A percentile compares a stretch with the other conserved stretches of the same genome.
Conservation (phyloP, 1,140 invertebrate genomes). For the Myzus persicae region DNA sequence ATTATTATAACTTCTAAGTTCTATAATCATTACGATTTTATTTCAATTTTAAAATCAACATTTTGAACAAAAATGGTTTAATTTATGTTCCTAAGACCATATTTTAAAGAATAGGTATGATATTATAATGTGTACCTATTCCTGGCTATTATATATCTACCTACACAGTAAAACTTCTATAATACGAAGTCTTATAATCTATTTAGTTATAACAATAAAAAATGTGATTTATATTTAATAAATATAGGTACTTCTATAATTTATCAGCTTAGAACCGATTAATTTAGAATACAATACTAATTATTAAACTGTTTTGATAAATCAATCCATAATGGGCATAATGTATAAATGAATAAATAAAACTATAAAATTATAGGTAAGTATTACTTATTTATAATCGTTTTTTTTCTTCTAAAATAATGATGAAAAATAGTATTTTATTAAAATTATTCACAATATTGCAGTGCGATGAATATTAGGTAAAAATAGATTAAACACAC, state of each 20-base stretch:
- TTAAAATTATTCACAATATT: not conserved
- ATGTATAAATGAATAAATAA: too few relatives aligned
- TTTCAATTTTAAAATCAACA: not conserved
- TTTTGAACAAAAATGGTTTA: not conserved
- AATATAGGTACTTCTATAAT: not conserved
- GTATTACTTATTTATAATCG: not conserved
- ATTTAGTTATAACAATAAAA: too few relatives aligned
- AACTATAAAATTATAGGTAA: too few relatives aligned
- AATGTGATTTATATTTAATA: not conserved
- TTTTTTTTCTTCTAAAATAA: not conserved
- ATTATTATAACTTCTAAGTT: not conserved
- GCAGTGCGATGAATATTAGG: not conserved
- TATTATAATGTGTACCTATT: too few relatives aligned
- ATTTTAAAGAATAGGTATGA: too few relatives aligned
- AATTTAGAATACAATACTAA: not conserved
- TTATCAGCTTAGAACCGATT: too few relatives aligned
- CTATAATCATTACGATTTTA: not conserved
- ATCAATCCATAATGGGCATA: not conserved
- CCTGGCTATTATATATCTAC: too few relatives aligned
- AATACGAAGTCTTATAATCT: not conserved
- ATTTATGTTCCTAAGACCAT: not conserved
- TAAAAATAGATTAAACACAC: constrained; percentile 22
- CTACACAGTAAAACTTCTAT: not conserved
- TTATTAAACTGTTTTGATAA: not conserved
- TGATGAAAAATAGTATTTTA: not conserved